Evolutionary conservation across 2,888 invertebrate genomes (phyloP), one percentile per base, ranked within the genome.

Genomic region (Oithona nana): DNA sequence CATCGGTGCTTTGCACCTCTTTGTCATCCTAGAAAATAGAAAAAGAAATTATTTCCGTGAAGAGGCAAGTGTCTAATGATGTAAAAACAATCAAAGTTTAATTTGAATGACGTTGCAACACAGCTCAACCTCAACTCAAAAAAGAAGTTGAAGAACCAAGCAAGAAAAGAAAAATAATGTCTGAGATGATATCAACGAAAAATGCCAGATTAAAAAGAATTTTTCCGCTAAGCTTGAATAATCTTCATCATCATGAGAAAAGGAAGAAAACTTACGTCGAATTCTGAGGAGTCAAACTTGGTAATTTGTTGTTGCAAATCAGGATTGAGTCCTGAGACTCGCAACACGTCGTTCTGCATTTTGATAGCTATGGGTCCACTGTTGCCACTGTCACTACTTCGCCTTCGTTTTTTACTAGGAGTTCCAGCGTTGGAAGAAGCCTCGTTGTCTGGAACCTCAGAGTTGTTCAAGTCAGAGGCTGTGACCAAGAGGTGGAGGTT

Each of bases 1-100:
- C 97, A 78, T 98, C 97, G 69, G 92, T 86, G 70, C 92, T 90
- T 73, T 89, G 88, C 75, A 88, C 79, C 76, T 89, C 89, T 80
- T 88, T 86, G 76, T 83, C 84, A 75, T 84, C 83, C 82, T 87
- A n/a, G 88, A 75, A 88, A 88, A 75, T 86, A 84, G 24, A 61
- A 55, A 60, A 61, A 20, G 6, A 39, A 6, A n/a, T n/a, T n/a
- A n/a, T n/a, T n/a, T n/a, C n/a, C n/a, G n/a, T n/a, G 22, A 52
- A 52, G 20, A 11, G 39, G 11, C 39, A 39, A 11, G 16, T 13
- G 39, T 39, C 39, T 16, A 39, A 11, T 39, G 11, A 39, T 11
- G 16, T 39, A 13, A 11, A 16, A 39, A 13, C 39, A 11, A 39
- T 13, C 39, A 39, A 39, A 39, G 11, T 16, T 39, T 16, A 16